These are phyloP conservation scores for Ommatoiulus sabulosus DNA, from an alignment of 2,888 invertebrate species.

Conservation along the genomic window DNA sequence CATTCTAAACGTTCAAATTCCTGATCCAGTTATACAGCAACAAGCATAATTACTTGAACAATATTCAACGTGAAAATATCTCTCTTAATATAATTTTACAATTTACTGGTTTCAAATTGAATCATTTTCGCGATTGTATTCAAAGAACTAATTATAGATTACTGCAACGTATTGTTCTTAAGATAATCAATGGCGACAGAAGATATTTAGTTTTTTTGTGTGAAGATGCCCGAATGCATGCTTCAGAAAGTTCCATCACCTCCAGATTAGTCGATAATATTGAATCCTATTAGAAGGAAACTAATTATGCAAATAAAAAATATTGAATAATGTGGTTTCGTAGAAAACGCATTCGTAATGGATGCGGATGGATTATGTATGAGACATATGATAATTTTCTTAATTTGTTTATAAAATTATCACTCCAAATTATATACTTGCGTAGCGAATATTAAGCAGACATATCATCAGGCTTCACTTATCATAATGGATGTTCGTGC, in stretches of 20 bases:
- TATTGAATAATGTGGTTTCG: background rate
- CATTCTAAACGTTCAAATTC: no score
- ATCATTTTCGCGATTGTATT: background rate
- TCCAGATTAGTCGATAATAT: background rate
- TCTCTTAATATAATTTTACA: no score
- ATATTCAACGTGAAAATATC: no score
- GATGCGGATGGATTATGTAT: background rate
- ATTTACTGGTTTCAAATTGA: no score
- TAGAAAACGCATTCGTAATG: background rate
- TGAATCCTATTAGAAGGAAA: background rate
- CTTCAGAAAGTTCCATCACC: background rate
- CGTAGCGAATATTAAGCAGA: conserved; percentile 35
- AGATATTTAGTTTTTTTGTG: background rate
- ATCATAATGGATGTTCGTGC: background rate
- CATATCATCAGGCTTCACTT: background rate
- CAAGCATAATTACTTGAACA: no score
- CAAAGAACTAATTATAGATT: background rate
- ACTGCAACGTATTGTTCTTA: background rate
- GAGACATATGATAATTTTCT: background rate
- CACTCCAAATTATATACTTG: background rate
- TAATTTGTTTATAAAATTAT: conserved; percentile 3
- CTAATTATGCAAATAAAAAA: background rate
- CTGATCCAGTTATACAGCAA: no score
- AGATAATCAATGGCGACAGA: background rate
- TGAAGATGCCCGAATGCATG: background rate